Evolutionary conservation across 2,888 invertebrate species (phyloP).

Genomic region (Chaetoderma sp.): DNA sequence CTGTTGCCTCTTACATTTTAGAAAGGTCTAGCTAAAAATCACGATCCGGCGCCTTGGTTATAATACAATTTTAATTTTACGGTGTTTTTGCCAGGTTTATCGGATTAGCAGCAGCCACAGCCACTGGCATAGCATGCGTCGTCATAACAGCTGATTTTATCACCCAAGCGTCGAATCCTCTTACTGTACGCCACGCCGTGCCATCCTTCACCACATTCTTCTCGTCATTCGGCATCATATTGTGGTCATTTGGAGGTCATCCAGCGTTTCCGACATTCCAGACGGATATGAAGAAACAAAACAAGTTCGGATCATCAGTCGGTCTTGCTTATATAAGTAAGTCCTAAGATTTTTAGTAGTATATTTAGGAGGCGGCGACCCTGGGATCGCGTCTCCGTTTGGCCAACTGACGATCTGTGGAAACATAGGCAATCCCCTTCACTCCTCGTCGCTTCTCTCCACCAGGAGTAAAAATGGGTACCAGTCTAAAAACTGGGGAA

Average conservation of each 20-base stretch:
- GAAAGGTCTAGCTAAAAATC: no score
- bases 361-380: no score
- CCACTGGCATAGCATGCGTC: conserved; percentile 76
- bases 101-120: conserved; percentile 76
- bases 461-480: no score
- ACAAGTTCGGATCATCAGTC: conserved; percentile 80
- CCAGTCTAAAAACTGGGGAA: no score
- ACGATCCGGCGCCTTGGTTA: no score
- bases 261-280: conserved; percentile 87
- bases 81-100: no score
- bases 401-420: no score
- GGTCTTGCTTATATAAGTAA: conserved; percentile 78
- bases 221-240: conserved; percentile 78
- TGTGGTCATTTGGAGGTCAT: conserved; percentile 81
- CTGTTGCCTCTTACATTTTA: no score
- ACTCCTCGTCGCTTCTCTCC: no score
- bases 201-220: conserved; percentile 75
- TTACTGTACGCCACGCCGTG: conserved; percentile 31
- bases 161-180: conserved; percentile 58
- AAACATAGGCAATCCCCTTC: no score
- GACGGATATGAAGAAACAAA: conserved; percentile 88
- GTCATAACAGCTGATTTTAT: conserved; percentile 75
- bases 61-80: no score
- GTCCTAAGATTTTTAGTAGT: conserved; percentile 38
- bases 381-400: no score